These are phyloP conservation scores for Ambastaia sidthimunki DNA, from an alignment of 2,797 vertebrate genomes.

Conservation along the genomic window DNA sequence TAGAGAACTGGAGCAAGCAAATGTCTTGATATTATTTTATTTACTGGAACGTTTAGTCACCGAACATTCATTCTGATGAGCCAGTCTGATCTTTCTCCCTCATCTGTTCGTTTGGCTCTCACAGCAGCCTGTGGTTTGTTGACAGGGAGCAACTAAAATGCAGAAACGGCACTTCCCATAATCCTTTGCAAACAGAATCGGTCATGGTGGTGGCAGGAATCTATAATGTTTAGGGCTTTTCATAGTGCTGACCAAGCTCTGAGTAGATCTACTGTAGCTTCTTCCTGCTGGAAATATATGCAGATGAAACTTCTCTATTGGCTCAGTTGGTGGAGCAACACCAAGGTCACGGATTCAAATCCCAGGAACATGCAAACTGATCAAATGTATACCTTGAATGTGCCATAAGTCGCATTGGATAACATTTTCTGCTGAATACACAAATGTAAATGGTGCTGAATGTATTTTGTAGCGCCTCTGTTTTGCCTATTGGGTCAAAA, in stretches of 20 bases:
- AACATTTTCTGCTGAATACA: constrained; percentile 1
- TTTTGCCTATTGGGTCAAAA: not conserved
- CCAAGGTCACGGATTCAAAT: constrained; percentile 12
- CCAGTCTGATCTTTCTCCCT: constrained; percentile 7
- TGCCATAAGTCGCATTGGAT: not conserved
- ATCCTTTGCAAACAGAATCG: constrained; percentile 38
- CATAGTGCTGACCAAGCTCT: constrained; percentile 16
- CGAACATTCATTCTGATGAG: not conserved
- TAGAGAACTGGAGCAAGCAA: not conserved
- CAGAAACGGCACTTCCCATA: constrained; percentile 29
- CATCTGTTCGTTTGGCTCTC: constrained; percentile 37
- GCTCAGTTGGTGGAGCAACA: not conserved
- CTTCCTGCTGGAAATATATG: constrained; percentile 19
- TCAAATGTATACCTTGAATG: constrained; percentile 4
- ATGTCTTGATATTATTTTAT: not conserved
- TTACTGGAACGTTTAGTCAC: not conserved
- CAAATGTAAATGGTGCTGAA: not conserved
- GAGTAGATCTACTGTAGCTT: not conserved
- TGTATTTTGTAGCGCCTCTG: not conserved
- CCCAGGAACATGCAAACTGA: not conserved
- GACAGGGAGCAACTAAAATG: constrained; percentile 35
- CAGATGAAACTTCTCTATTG: not conserved
- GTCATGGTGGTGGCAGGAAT: constrained; percentile 16
- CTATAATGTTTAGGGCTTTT: constrained; percentile 33
- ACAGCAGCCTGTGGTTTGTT: constrained; percentile 45